A percentile compares a stretch with the other conserved stretches of the same genome.
These are phyloP conservation scores for Mythimna ferrago DNA, from an alignment of 2,888 invertebrate genomes.

Conservation along the genomic window DNA sequence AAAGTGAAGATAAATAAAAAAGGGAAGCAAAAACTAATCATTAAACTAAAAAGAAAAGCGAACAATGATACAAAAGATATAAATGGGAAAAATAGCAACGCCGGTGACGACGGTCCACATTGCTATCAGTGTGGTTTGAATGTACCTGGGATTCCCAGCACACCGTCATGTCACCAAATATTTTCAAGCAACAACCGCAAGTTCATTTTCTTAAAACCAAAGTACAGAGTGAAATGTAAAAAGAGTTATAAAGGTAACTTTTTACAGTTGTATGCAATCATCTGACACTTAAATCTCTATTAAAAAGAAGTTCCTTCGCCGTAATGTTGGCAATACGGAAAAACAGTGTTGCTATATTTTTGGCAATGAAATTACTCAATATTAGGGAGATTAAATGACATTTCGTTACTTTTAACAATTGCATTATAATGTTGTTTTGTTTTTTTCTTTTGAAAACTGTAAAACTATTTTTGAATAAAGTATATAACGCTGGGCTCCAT, in stretches of 20 bases:
- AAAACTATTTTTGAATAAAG: too few species aligned
- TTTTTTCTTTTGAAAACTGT: too few species aligned
- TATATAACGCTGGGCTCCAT: too few species aligned
- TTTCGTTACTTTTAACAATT: too few species aligned
- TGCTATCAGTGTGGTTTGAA: conserved; percentile 7
- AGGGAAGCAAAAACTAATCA: background rate
- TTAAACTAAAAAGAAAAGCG: background rate
- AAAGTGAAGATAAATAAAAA: background rate
- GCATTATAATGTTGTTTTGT: too few species aligned
- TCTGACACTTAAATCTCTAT: background rate
- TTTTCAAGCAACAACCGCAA: background rate
- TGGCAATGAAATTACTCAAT: too few species aligned
- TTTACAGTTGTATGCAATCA: background rate
- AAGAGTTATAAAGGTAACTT: background rate
- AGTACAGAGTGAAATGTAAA: background rate
- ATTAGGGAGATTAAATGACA: too few species aligned
- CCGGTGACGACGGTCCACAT: background rate
- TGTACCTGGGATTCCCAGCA: background rate
- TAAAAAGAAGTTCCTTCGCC: too few species aligned
- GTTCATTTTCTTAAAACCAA: background rate
- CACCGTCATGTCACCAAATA: background rate
- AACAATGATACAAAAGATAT: too few species aligned
- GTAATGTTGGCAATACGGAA: too few species aligned
- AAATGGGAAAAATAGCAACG: background rate
- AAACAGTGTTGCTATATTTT: too few species aligned